phyloP scores from a whole-genome alignment of 2,888 invertebrate genomes.

The Cataglyphis rosenhaueri region DNA sequence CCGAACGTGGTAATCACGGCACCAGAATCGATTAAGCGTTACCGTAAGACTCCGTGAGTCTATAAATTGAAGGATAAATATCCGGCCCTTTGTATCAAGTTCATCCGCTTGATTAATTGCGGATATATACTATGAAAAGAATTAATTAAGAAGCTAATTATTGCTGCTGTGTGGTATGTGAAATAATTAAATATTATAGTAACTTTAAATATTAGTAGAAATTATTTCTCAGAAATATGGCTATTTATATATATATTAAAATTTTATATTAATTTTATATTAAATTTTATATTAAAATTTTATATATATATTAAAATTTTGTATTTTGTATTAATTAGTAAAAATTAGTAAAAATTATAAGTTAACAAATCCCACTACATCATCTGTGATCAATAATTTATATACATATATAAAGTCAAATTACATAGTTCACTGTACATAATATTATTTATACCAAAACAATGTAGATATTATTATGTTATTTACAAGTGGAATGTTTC shows the following conservation, averaged over 20 bases:
- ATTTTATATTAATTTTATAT: too few relatives aligned
- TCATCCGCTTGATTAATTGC: background rate
- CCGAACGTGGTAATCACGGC: slow-evolving; percentile 36
- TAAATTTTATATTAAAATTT: too few relatives aligned
- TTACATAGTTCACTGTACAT: background rate
- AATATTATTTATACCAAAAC: background rate
- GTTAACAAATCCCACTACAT: background rate
- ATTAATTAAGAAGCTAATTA: slow-evolving; percentile 16
- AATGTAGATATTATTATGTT: background rate
- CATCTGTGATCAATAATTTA: background rate
- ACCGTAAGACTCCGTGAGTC: slow-evolving; percentile 39
- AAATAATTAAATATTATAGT: background rate
- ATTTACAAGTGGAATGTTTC: background rate
- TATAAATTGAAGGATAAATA: slow-evolving; percentile 43
- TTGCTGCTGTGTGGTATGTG: background rate
- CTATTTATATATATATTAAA: background rate
- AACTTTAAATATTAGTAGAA: slow-evolving; percentile 3
- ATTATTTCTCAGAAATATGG: background rate
- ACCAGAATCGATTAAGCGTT: slow-evolving; percentile 44
- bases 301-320: background rate
- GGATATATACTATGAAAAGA: background rate
- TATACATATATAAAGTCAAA: background rate
- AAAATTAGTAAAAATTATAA: background rate
- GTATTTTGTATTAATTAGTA: background rate
- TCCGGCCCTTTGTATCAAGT: slow-evolving; percentile 14